Base-by-base conservation (phyloP, 2,113 vertebrate species). In the Chaenocephalus aceratus region DNA sequence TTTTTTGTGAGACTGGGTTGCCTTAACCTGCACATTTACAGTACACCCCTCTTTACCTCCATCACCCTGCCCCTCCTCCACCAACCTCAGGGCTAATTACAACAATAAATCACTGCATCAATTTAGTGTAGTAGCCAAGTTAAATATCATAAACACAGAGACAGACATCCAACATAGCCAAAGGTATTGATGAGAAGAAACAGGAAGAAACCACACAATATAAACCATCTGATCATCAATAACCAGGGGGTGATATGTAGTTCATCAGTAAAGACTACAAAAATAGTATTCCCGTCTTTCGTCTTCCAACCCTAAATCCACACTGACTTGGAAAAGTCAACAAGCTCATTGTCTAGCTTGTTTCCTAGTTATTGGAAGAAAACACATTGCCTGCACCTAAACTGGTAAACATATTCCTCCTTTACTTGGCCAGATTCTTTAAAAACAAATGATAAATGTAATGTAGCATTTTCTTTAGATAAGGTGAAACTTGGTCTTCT, bases 31-130 rank as follows among this genome's bases (percentile, higher is more conserved):
- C 5, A 2, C 46, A 12, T 72, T 49, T 68, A 48, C 63, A 36
- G n/a, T 48, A 65, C 73, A 36, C 46, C 26, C 10, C 13, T 52
- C 23, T 58, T 16, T 54, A 57, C 26, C 63, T 53, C 14, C 44
- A 16, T 13, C 67, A 60, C 21, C 0, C 61, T 8, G 6, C 71
- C 26, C 67, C 69, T 51, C 64, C 73, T 53, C 78, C 68, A 18
- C 16, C n/a, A 15, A 51, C 84, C 70, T 26, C 12, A 0, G 57
- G 87, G 72, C 65, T 69, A 48, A 52, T 67, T 81, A 45, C 60
- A 59, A 68, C 65, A 68, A 72, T 85, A 87, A 84, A 90, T 92
- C 81, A 86, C 45, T 18, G 14, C 72, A 66, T 88, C 51, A 69
- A 46, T 58, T 54, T 60, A 11, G 78, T 52, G 51, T 49, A 74